Evolutionary conservation across 2,797 vertebrate genomes (phyloP), one percentile per base, ranked within the genome.

Genomic region (Alca torda): DNA sequence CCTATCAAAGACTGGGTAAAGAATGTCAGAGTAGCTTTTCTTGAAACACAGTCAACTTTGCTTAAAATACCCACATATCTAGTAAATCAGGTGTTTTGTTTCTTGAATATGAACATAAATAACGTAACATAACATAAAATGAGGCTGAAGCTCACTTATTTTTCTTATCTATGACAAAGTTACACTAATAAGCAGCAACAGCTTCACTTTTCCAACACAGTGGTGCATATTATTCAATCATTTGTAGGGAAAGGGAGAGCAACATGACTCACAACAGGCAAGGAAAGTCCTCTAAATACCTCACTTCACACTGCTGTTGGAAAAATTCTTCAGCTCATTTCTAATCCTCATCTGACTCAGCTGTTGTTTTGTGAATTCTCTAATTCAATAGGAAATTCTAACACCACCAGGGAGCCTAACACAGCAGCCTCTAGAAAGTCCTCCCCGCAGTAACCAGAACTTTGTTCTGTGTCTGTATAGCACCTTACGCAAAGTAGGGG

Each of bases 401-500:
- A 4, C n/a, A 82, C 12, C 13, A 45, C 20, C 6, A 16, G 1
- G 21, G 16, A 72, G 33, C 39, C 73, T 35, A 73, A 33, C 19
- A 15, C 11, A 26, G 53, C 64, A 87, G 75, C 63, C 43, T 80
- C 56, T 39, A 1, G 3, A 3, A 72, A 45, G n/a, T 10, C 11
- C 20, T 68, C 23, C 50, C 86, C 46, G 45, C 65, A 68, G 25
- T 30, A 54, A 79, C 46, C 8, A 18, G 31, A 84, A 28, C 20
- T 1, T 1, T 9, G 26, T 3, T 45, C 16, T 30, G 25, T 4
- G 31, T 4, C 53, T 69, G 6, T 9, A 7, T 0, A 18, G 41
- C 0, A 14, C 61, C 46, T 31, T 3, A 10, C 0, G 3, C 31
- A 65, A 33, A 77, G n/a, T n/a, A n/a, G n/a, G n/a, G 60, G 30